phyloP scores from a whole-genome alignment of 1,140 invertebrate species.

The Drosophila bocki region DNA sequence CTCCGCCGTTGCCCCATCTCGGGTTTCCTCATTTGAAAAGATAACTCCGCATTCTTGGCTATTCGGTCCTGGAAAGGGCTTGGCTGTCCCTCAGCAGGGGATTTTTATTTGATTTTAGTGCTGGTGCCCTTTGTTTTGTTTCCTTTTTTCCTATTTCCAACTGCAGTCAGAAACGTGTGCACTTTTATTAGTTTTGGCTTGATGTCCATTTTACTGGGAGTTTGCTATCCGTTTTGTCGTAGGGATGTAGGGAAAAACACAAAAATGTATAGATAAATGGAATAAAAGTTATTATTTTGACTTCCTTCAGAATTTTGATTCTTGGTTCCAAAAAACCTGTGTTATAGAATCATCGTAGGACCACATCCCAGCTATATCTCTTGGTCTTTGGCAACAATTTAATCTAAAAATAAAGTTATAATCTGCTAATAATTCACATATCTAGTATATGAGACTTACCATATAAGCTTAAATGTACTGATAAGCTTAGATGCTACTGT shows the following conservation, averaged over 20 bases:
- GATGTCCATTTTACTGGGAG: constrained; percentile 20
- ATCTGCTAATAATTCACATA: neutral
- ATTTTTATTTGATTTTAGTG: constrained; percentile 77
- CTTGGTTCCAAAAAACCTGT: too few species aligned
- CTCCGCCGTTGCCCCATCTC: constrained; percentile 16
- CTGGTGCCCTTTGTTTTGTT: constrained; percentile 31
- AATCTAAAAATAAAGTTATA: neutral
- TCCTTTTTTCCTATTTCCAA: constrained; percentile 7
- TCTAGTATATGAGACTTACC: neutral
- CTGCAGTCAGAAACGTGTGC: constrained; percentile 15
- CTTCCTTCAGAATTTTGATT: too few species aligned
- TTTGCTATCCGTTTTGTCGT: constrained; percentile 23
- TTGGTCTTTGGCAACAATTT: neutral
- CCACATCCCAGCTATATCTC: neutral
- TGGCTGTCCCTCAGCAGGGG: constrained; percentile 9
- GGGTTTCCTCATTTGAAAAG: constrained; percentile 40
- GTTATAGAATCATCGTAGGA: neutral
- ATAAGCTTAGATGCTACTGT: constrained; percentile 12
- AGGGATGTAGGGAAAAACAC: too few species aligned
- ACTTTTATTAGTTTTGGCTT: constrained; percentile 60
- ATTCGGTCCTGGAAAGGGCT: constrained; percentile 11
- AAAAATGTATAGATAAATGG: neutral
- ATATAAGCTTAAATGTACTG: neutral
- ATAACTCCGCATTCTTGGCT: constrained; percentile 72
- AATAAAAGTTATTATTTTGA: too few species aligned